phyloP scores from a whole-genome alignment of 2,113 vertebrate species.

The Sceloporus undulatus region DNA sequence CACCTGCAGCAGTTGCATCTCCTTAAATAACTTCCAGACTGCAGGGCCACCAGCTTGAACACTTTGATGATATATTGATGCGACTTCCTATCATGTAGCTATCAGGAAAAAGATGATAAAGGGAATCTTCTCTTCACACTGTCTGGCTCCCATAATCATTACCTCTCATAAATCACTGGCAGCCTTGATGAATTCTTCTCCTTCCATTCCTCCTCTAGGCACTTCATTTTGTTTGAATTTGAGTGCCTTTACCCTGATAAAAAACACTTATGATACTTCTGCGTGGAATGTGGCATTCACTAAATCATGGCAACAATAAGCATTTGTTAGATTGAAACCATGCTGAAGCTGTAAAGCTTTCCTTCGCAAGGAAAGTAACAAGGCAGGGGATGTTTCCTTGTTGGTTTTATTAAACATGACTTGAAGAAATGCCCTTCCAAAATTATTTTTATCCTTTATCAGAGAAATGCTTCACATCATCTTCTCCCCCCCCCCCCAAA shows the following conservation, averaged over 20 bases:
- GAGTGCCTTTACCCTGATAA: slow-evolving; percentile 56
- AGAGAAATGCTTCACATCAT: slow-evolving; percentile 9
- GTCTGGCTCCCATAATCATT: slow-evolving; percentile 60
- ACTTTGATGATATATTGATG: slow-evolving; percentile 76
- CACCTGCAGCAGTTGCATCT: slow-evolving; percentile 69
- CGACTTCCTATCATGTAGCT: slow-evolving; percentile 64
- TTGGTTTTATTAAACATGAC: not conserved
- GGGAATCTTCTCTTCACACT: slow-evolving; percentile 65
- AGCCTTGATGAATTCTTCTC: slow-evolving; percentile 60
- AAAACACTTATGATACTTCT: slow-evolving; percentile 63
- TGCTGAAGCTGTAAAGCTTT: slow-evolving; percentile 55
- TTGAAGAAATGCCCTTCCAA: slow-evolving; percentile 39
- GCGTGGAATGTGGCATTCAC: slow-evolving; percentile 57
- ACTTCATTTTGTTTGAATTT: slow-evolving; percentile 59
- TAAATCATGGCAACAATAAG: slow-evolving; percentile 56
- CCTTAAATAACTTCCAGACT: slow-evolving; percentile 74
- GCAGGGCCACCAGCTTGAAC: slow-evolving; percentile 69
- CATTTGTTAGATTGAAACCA: slow-evolving; percentile 56
- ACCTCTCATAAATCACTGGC: slow-evolving; percentile 65
- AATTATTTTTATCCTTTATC: slow-evolving; percentile 39
- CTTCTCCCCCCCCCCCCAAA: slow-evolving; percentile 15
- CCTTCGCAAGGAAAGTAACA: slow-evolving; percentile 34
- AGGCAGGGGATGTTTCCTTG: slow-evolving; percentile 46
- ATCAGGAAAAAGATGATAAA: slow-evolving; percentile 58
- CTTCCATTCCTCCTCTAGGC: slow-evolving; percentile 57